Conservation (phyloP, 2,888 invertebrate species). For the Criorhina ranunculi region DNA sequence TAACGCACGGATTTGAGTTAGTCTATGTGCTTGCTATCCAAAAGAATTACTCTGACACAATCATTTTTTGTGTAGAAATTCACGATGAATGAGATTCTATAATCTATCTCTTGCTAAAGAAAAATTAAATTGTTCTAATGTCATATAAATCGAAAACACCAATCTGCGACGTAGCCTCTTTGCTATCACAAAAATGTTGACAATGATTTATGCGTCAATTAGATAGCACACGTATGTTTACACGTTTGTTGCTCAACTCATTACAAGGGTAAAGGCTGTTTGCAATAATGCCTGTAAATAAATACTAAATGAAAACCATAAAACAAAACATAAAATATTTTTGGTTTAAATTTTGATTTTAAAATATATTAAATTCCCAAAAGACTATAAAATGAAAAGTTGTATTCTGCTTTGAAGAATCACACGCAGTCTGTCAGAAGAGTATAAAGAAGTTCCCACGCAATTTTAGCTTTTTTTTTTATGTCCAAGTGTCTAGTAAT, state of each 20-base stretch:
- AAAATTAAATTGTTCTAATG: neutral
- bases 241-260: conserved; percentile 7
- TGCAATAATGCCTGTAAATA: conserved; percentile 10
- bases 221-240: neutral
- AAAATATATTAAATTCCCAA: conserved; percentile 17
- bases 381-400: conserved; percentile 31
- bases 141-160: conserved; percentile 3
- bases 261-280: conserved; percentile 27
- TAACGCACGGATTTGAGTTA: too few species aligned
- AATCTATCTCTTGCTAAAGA: too few species aligned
- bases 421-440: conserved; percentile 36
- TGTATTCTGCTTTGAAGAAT: conserved; percentile 43
- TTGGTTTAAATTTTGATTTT: conserved; percentile 1
- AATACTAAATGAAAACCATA: conserved; percentile 16
- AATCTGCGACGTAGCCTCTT: neutral
- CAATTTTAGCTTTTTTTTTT: conserved; percentile 2
- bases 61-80: too few species aligned
- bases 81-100: too few species aligned
- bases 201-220: neutral
- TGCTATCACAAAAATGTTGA: neutral
- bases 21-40: too few species aligned
- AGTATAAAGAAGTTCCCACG: conserved; percentile 46
- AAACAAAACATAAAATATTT: neutral
- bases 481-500: conserved; percentile 24
- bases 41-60: too few species aligned